These are phyloP conservation scores for Danio choprae DNA, from an alignment of 2,797 vertebrate genomes.

Conservation along the genomic window DNA sequence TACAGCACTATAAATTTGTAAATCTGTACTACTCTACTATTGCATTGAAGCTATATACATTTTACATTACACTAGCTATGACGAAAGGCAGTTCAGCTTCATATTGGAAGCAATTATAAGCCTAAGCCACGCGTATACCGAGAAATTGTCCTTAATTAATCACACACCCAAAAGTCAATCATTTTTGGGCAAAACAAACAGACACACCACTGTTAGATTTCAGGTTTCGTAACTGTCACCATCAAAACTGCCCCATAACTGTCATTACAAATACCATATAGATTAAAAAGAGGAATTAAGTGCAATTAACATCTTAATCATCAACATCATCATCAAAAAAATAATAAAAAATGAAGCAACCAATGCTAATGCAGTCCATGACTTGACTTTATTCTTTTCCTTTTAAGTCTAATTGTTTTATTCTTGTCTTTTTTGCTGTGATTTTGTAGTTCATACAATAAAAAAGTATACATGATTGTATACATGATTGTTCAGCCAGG, in stretches of 20 bases:
- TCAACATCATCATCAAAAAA: too few species aligned
- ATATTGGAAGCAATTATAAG: neutral
- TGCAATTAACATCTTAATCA: neutral
- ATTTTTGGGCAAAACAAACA: neutral
- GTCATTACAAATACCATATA: neutral
- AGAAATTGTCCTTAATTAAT: neutral
- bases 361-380: too few species aligned
- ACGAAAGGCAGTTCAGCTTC: neutral
- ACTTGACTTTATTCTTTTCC: too few species aligned
- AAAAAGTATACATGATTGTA: too few species aligned
- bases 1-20: too few species aligned
- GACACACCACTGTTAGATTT: neutral
- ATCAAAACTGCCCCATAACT: neutral
- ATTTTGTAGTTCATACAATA: too few species aligned
- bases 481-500: too few species aligned
- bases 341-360: too few species aligned
- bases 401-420: too few species aligned
- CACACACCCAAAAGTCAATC: conserved; percentile 2
- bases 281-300: neutral
- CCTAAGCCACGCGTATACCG: too few species aligned
- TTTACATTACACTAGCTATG: neutral
- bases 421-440: too few species aligned
- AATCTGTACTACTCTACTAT: neutral
- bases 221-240: neutral
- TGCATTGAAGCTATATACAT: neutral